A percentile compares a stretch with the other conserved stretches of the same genome.
Conservation (phyloP, 2,113 vertebrate genomes). For the Boleophthalmus pectinirostris region DNA sequence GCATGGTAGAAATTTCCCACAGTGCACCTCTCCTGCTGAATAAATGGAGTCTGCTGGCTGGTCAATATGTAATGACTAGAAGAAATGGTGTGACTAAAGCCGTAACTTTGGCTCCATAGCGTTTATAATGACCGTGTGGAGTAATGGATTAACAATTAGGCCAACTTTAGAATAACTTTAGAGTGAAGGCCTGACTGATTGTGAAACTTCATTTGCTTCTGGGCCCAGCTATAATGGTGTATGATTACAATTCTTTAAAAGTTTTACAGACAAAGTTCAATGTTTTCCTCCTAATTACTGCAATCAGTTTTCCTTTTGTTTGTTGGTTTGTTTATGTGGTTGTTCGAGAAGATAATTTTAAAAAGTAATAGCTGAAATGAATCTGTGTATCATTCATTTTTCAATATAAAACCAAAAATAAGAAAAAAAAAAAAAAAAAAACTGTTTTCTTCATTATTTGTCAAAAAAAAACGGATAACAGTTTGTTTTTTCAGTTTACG, state of each 20-base stretch:
- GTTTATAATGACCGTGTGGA: background rate
- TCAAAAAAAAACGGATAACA: too few relatives aligned
- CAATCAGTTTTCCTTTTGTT: background rate
- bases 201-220: background rate
- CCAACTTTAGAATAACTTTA: constrained; percentile 1
- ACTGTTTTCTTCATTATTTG: too few relatives aligned
- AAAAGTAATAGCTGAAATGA: too few relatives aligned
- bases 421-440: too few relatives aligned
- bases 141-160: constrained; percentile 8
- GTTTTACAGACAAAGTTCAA: background rate
- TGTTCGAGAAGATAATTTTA: background rate
- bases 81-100: constrained; percentile 7
- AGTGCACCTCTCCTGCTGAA: background rate
- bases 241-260: constrained; percentile 1
- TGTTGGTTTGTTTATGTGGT: background rate
- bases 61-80: constrained; percentile 5
- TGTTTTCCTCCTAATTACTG: background rate
- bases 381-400: too few relatives aligned
- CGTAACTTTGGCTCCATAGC: constrained; percentile 2
- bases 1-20: background rate
- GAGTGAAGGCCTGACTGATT: background rate
- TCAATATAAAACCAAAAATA: too few relatives aligned
- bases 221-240: background rate
- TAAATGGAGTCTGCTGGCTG: background rate
- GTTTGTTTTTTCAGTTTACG: too few relatives aligned